Conservation (phyloP, 2,888 invertebrate species). For the Eledone cirrhosa region DNA sequence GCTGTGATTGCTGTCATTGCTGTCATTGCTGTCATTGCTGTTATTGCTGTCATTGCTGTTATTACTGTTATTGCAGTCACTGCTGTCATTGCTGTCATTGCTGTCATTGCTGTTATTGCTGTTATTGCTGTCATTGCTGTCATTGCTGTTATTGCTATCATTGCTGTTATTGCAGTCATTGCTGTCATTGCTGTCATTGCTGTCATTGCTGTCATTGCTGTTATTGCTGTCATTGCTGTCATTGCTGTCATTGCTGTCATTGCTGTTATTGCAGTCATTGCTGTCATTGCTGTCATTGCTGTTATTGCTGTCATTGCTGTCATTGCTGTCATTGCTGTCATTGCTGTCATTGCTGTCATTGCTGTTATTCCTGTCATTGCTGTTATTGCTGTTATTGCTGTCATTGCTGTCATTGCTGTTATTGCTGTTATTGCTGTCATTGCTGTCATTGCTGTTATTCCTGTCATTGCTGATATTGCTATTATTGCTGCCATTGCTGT, state of each 20-base stretch:
- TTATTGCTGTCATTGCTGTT: no score
- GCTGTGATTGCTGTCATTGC: no score
- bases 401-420: conserved; percentile 5
- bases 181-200: no score
- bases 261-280: no score
- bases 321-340: conserved; percentile 11
- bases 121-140: conserved; percentile 1
- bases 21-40: no score
- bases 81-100: no score
- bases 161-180: no score
- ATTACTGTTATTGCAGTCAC: no score
- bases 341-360: conserved; percentile 10
- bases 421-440: conserved; percentile 7
- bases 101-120: conserved; percentile 9
- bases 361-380: conserved; percentile 11
- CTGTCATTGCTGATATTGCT: no score
- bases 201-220: conserved; percentile 13
- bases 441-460: conserved; percentile 8
- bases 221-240: conserved; percentile 7
- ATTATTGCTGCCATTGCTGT: no score
- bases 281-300: conserved; percentile 14
- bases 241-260: conserved; percentile 5
- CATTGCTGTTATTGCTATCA: no score
- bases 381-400: conserved; percentile 15
- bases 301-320: conserved; percentile 4